Evolutionary conservation across 2,797 vertebrate species (phyloP), one percentile per base, ranked within the genome.

Genomic region (Leptodactylus fallax): DNA sequence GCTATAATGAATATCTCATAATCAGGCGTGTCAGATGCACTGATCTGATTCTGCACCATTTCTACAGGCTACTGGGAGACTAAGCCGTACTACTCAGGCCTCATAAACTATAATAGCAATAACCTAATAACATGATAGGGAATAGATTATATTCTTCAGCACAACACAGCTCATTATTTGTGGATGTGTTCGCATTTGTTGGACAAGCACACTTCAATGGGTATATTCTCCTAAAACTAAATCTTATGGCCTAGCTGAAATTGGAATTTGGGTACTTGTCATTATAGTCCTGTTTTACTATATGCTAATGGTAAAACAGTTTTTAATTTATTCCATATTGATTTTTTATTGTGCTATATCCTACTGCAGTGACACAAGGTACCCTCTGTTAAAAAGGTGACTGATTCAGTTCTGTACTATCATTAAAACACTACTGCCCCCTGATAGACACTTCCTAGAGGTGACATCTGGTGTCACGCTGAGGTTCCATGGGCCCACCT

Each of bases 1-100:
- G 27, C 58, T 49, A 78, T 85, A 63, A 85, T 85, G 83, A 85
- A 78, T 78, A 78, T 76, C 56, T 85, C 56, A 85, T 85, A 77
- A 78, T 85, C 55, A 36, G 27, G 47, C 56, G 61, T 85, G 83
- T 51, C 83, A 53, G 21, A 77, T 78, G 58, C n/a, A 36, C 72
- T 85, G 45, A 85, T 80, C n/a, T 45, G 56, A 61, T 80, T 47
- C 78, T 60, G 78, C 56, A 27, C 56, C 55, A 58, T 79, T 56
- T 45, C 79, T 45, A 47, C 51, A 80, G 78, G 17, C 55, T 45
- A 27, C 21, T 61, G 25, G 55, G 25, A 60, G 79, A n/a, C 55
- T 80, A 60, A 80, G 36, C 78, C 11, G 8, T 51, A 45, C 21
- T 36, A 12, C 55, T 45, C 53, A 45, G 55, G 23, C 19, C 45